phyloP scores from a whole-genome alignment of 2,888 invertebrate genomes.

The Rhynchonema sp. region DNA sequence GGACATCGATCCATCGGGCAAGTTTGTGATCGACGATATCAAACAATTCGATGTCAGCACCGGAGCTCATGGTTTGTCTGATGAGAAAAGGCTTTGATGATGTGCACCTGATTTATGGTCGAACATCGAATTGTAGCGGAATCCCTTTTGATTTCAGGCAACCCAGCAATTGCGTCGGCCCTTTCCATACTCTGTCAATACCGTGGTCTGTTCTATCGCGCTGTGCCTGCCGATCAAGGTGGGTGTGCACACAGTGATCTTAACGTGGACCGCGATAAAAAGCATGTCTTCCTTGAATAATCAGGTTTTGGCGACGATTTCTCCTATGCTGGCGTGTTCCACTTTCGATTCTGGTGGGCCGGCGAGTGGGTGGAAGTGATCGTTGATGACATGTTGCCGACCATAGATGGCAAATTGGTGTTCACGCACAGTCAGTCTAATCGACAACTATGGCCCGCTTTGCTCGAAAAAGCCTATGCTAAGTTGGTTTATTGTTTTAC shows the following conservation, averaged over 20 bases:
- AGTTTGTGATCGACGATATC: constrained; percentile 57
- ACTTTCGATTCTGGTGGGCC: constrained; percentile 46
- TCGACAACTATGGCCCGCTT: constrained; percentile 67
- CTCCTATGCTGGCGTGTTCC: constrained; percentile 29
- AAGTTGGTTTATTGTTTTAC: constrained; percentile 45
- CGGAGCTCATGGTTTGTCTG: not conserved
- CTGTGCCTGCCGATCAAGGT: constrained; percentile 68
- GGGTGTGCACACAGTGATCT: too few relatives aligned
- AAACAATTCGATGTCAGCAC: constrained; percentile 56
- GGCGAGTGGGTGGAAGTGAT: constrained; percentile 28
- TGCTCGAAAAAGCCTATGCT: constrained; percentile 76
- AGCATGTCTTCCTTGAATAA: too few relatives aligned
- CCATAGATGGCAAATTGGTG: constrained; percentile 61
- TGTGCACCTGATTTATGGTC: not conserved
- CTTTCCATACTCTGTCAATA: constrained; percentile 61
- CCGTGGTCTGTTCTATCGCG: constrained; percentile 68
- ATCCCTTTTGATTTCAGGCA: too few relatives aligned
- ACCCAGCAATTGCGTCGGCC: constrained; percentile 72
- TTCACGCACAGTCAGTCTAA: constrained; percentile 61
- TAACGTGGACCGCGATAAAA: too few relatives aligned
- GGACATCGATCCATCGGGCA: constrained; percentile 45
- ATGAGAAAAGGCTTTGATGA: too few relatives aligned
- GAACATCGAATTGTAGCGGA: too few relatives aligned
- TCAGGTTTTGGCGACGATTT: constrained; percentile 41
- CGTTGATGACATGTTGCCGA: constrained; percentile 70